A percentile compares a stretch with the other conserved stretches of the same genome.
phyloP scores from a whole-genome alignment of 2,797 vertebrate genomes.

The Leptatherina wallacei region DNA sequence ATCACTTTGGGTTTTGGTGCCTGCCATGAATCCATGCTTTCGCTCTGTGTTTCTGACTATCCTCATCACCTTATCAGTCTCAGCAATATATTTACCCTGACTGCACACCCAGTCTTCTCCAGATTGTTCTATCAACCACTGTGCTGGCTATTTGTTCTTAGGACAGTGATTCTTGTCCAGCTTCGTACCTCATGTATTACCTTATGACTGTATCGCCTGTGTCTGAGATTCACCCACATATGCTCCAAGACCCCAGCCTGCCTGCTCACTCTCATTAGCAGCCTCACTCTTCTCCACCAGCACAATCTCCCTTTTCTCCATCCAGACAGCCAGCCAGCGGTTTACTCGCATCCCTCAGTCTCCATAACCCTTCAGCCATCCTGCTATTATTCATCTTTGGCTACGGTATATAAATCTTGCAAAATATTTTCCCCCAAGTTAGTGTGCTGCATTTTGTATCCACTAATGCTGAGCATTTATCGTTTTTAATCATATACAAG shows the following conservation, averaged over 20 bases:
- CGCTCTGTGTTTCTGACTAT: background rate
- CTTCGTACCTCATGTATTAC: background rate
- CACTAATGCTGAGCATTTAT: constrained; percentile 12
- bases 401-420: constrained; percentile 13
- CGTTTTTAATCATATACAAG: constrained; percentile 16
- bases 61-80: constrained; percentile 7
- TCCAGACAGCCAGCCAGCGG: constrained; percentile 2
- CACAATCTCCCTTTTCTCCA: background rate
- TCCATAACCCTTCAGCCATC: background rate
- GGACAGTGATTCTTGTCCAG: constrained; percentile 4
- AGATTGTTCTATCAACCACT: constrained; percentile 8
- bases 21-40: background rate
- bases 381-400: constrained; percentile 15
- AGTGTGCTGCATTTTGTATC: constrained; percentile 4
- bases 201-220: background rate
- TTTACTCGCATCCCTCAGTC: constrained; percentile 18
- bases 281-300: constrained; percentile 3
- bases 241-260: background rate
- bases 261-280: constrained; percentile 15
- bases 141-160: constrained; percentile 12
- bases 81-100: constrained; percentile 1
- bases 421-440: constrained; percentile 6
- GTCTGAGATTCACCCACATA: constrained; percentile 2
- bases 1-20: constrained; percentile 5
- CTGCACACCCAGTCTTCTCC: background rate